Evolutionary conservation across 2,113 vertebrate species (phyloP), one percentile per base, ranked within the genome.

Genomic region (Hippocampus abdominalis): DNA sequence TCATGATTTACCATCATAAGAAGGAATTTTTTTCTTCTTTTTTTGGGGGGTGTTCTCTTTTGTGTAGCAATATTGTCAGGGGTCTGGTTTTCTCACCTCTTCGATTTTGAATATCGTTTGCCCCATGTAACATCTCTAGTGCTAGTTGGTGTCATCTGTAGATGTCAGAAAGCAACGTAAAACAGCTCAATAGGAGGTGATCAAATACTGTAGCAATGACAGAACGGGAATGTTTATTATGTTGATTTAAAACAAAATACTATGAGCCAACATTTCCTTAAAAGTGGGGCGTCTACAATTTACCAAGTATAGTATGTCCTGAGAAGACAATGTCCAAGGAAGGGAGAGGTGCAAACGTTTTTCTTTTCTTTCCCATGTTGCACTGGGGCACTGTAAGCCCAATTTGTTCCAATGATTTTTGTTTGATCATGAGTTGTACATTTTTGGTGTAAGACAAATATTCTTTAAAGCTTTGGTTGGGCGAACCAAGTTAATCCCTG

Each of bases 381-480:
- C 91, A 92, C 91, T 91, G 89, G 88, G 90, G 90, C 88, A 16
- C 70, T 83, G 79, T 60, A 25, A 66, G 89, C 89, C 90, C 90
- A 82, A 74, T 73, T 63, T 87, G 81, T 90, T 84, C n/a, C 69
- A 56, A 64, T 80, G 9, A 65, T 66, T 82, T 85, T 81, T 86
- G 67, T 86, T 84, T 74, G 53, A 81, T 79, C 81, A 81, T 53
- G 29, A 82, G 71, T 87, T 88, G 79, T 89, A 85, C 83, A 81
- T 69, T 85, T 86, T 89, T 88, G 88, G 78, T 88, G 85, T 79
- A 79, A 78, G 64, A 84, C 83, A 83, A 80, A 84, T 86, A 77
- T 86, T 76, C 72, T 82, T 88, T 87, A 86, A 89, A 87, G 84
- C 82, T 88, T 90, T 87, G 82, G 76, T 84, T 83, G 83, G 83